Evolutionary conservation across 1,140 invertebrate genomes (phyloP).

Genomic region (Homarus americanus): DNA sequence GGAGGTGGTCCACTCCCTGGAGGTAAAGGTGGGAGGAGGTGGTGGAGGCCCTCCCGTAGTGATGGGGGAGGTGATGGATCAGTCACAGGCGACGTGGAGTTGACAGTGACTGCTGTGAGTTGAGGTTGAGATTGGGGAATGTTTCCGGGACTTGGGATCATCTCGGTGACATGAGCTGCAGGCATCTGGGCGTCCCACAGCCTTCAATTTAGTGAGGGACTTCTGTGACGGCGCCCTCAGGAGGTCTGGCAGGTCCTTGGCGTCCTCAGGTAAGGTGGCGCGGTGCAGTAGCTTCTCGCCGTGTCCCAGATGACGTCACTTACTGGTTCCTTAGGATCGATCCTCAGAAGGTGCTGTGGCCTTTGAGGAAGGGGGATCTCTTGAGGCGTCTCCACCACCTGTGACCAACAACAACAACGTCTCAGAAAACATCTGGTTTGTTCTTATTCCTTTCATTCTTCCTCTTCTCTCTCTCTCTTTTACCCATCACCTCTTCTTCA

Average conservation of each 20-base stretch:
- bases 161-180: constrained; percentile 78
- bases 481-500: too few relatives aligned
- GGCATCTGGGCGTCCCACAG: constrained; percentile 77
- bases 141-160: constrained; percentile 76
- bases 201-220: constrained; percentile 77
- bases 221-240: constrained; percentile 86
- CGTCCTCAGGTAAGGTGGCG: constrained; percentile 90
- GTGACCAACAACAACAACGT: constrained; percentile 37
- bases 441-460: too few relatives aligned
- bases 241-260: constrained; percentile 89
- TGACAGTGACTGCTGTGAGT: constrained; percentile 75
- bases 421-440: too few relatives aligned
- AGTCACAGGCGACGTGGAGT: constrained; percentile 77
- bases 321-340: constrained; percentile 91
- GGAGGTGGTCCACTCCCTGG: constrained; percentile 77
- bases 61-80: constrained; percentile 74
- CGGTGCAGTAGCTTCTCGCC: constrained; percentile 92
- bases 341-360: constrained; percentile 92
- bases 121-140: constrained; percentile 77
- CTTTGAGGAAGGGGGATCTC: constrained; percentile 95
- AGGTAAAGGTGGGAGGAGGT: constrained; percentile 53
- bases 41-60: constrained; percentile 1
- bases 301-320: constrained; percentile 95
- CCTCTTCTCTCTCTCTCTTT: too few relatives aligned
- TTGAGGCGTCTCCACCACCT: constrained; percentile 96